These are phyloP conservation scores for Apotomis turbidana DNA, from an alignment of 2,888 invertebrate genomes.

Conservation along the genomic window DNA sequence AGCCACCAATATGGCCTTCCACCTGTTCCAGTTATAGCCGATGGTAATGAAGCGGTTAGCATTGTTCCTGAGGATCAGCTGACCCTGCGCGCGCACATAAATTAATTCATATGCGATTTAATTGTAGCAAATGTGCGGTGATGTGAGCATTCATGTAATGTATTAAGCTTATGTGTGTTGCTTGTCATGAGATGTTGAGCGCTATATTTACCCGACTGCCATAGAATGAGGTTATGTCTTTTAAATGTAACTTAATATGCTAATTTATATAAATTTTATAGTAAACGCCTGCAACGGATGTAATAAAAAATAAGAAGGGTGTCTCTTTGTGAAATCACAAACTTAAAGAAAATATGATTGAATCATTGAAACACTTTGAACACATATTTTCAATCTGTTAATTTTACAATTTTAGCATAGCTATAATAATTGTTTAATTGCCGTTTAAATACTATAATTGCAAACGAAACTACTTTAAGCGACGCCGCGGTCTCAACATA, in stretches of 20 bases:
- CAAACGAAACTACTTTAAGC: slow-evolving; percentile 4
- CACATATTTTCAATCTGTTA: not conserved
- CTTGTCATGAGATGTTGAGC: not conserved
- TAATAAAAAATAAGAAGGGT: too few species aligned
- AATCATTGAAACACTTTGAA: too few species aligned
- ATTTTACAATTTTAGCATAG: not conserved
- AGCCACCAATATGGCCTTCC: slow-evolving; percentile 61
- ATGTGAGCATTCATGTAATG: slow-evolving; percentile 10
- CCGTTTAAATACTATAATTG: not conserved
- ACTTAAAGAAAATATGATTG: too few species aligned
- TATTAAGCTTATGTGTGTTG: not conserved
- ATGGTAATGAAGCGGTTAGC: slow-evolving; percentile 79
- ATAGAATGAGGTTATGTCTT: too few species aligned
- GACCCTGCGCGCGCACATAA: slow-evolving; percentile 59
- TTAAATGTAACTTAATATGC: too few species aligned
- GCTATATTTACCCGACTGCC: too few species aligned
- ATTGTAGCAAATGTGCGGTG: slow-evolving; percentile 35
- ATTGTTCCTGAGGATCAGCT: slow-evolving; percentile 74
- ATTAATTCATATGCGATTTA: slow-evolving; percentile 41
- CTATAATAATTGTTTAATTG: not conserved
- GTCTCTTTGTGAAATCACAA: too few species aligned
- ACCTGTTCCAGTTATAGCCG: slow-evolving; percentile 71
- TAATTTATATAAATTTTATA: too few species aligned
- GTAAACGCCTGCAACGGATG: too few species aligned
- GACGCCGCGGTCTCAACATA: not conserved